phyloP scores from a whole-genome alignment of 1,140 invertebrate genomes.

The Panulirus ornatus region DNA sequence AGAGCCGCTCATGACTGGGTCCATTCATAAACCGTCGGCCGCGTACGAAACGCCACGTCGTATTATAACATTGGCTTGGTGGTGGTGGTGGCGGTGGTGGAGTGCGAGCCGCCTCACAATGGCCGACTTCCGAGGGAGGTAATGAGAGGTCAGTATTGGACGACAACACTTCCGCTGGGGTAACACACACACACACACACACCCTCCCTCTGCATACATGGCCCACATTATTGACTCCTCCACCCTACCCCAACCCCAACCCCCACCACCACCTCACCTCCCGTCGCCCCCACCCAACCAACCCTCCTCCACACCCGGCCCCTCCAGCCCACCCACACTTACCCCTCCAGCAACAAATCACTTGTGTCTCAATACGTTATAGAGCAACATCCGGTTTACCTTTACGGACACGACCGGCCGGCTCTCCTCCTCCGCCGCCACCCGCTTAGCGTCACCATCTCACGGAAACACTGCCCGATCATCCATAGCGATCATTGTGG shows the following conservation, averaged over 20 bases:
- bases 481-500: too few species aligned
- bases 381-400: too few species aligned
- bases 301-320: too few species aligned
- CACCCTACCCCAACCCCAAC: neutral
- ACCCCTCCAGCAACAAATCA: too few species aligned
- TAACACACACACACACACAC: neutral
- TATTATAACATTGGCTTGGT: neutral
- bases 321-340: too few species aligned
- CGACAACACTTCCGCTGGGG: neutral
- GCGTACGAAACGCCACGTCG: too few species aligned
- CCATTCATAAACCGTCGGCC: too few species aligned
- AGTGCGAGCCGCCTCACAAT: neutral
- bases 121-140: neutral
- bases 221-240: neutral
- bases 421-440: too few species aligned
- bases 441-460: too few species aligned
- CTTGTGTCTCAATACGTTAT: too few species aligned
- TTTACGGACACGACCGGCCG: too few species aligned
- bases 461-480: too few species aligned
- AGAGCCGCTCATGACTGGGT: neutral
- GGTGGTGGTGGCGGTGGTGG: neutral
- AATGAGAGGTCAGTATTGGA: neutral
- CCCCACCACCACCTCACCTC: neutral
- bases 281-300: neutral
- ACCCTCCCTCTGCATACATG: neutral